Base-by-base conservation (phyloP, 2,888 invertebrate species). In the Cephus pulcher region DNA sequence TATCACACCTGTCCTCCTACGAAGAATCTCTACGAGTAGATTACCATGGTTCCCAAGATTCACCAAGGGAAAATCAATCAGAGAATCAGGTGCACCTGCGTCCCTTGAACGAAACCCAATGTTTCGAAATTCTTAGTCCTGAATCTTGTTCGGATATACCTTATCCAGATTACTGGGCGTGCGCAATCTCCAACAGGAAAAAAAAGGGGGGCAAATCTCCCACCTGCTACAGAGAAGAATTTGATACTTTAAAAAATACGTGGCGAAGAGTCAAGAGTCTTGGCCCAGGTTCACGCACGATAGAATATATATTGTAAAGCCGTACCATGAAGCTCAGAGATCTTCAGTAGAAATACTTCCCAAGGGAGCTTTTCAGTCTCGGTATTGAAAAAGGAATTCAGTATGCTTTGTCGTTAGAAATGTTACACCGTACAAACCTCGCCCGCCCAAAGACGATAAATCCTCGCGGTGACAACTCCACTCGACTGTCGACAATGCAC, bases 1-100 rank as follows among this genome's bases (percentile, higher is more conserved):
- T 40, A 34, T 56, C 75, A 73, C 77, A 77, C 80, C 77, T 73
- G 79, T 68, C 73, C 69, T 37, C 75, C 78, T 74, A 32, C 34
- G 71, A 71, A 32, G 71, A 34, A 71, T 34, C 71, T 71, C 71
- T 32, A 71, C 71, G 23, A 23, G 56, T 56, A 56, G 56, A 56
- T 56, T 56, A 23, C 56, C 56, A 9, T 56, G 56, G 15, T 56
- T 56, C 56, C 56, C 23, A 23, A 56, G 56, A 56, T 56, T 56
- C 56, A 56, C 56, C 56, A 23, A 56, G 2, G 23, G 56, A 71
- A 71, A 71, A 34, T 34, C 34, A 71, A 71, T 71, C 71, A 34
- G 34, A 71, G 71, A 30, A 34, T 33, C 71, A 71, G 30, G 33
- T 71, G 30, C 71, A 71, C 71, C 71, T 71, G 23, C 56, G 56